These are phyloP conservation scores for Zaprionus taronus DNA, from an alignment of 1,140 invertebrate species.

Conservation along the genomic window DNA sequence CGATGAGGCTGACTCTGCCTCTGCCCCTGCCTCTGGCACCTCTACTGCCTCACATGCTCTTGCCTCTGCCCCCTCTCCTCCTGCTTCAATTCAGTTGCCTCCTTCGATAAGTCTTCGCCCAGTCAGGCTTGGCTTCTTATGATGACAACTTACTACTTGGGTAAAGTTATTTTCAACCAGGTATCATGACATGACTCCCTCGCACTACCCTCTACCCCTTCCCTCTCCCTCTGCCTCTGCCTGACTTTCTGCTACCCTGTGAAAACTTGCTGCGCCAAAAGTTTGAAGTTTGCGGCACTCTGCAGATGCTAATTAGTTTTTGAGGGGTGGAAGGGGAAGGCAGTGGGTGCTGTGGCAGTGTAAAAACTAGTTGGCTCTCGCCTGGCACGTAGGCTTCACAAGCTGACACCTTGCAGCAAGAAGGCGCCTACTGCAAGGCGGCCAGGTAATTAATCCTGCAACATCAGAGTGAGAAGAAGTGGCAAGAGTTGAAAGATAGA, in stretches of 20 bases:
- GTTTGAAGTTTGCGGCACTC: conserved; percentile 55
- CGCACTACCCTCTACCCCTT: background rate
- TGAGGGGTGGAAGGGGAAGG: too few species aligned
- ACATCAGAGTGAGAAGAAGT: background rate
- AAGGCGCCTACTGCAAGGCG: background rate
- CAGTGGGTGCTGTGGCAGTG: background rate
- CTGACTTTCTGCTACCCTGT: background rate
- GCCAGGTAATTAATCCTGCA: conserved; percentile 8
- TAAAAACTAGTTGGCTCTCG: conserved; percentile 35
- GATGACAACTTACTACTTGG: conserved; percentile 58
- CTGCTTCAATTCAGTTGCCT: background rate
- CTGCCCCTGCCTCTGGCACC: background rate
- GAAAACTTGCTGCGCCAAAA: conserved; percentile 34
- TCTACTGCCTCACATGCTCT: conserved; percentile 5
- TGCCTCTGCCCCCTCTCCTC: background rate
- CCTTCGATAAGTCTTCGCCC: conserved; percentile 10
- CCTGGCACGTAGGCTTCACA: conserved; percentile 56
- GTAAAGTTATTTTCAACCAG: conserved; percentile 9
- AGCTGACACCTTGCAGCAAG: conserved; percentile 49
- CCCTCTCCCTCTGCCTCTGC: background rate
- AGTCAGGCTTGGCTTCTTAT: conserved; percentile 40
- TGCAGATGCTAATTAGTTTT: conserved; percentile 67
- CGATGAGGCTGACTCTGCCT: conserved; percentile 19
- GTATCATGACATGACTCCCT: conserved; percentile 43
- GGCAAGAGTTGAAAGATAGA: background rate